These are phyloP conservation scores for Habrosyne pyritoides DNA, from an alignment of 2,888 invertebrate species.

Conservation along the genomic window DNA sequence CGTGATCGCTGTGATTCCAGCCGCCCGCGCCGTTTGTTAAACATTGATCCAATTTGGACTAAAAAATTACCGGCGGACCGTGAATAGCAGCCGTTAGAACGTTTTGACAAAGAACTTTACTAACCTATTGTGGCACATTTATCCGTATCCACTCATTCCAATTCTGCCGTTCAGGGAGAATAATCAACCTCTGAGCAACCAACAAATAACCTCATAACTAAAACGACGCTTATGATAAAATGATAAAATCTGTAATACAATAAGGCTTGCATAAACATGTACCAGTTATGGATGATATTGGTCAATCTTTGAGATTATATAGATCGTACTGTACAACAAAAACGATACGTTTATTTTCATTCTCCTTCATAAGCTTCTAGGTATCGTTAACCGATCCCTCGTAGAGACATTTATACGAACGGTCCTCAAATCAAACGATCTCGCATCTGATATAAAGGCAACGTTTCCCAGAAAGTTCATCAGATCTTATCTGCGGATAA, in stretches of 20 bases:
- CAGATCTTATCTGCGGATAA: conserved; percentile 16
- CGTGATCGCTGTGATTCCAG: conserved; percentile 25
- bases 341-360: conserved; percentile 13
- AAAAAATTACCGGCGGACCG: conserved; percentile 3
- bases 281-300: no score
- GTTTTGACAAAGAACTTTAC: not conserved
- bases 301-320: not conserved
- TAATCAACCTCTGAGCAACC: no score
- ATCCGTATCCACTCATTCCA: not conserved
- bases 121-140: not conserved
- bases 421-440: conserved; percentile 9
- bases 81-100: not conserved
- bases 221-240: no score
- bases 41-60: conserved; percentile 3
- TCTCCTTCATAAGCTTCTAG: conserved; percentile 11
- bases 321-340: conserved; percentile 7
- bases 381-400: conserved; percentile 5
- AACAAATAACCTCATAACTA: no score
- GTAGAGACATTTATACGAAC: conserved; percentile 8
- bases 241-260: not conserved
- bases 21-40: not conserved
- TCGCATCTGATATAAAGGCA: conserved; percentile 9
- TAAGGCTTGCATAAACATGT: no score
- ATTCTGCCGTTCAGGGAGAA: conserved; percentile 1
- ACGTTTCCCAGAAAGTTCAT: conserved; percentile 20